Evolutionary conservation across 64 coral and sea anemone species (phyloP), one percentile per base, ranked within the genome.

Genomic region (Stichodactyla helianthus): DNA sequence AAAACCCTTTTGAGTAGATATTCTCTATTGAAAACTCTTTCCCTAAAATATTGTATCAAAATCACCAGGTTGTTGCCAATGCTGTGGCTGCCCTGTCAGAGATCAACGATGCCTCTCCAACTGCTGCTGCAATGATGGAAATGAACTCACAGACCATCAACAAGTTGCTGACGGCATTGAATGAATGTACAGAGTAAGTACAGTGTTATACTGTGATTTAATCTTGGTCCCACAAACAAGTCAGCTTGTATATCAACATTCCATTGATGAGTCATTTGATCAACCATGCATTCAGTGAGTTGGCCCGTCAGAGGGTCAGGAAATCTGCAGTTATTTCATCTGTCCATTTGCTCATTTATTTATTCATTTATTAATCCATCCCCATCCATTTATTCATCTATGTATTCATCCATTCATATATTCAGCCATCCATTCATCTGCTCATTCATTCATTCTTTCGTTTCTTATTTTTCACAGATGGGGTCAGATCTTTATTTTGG

Each of bases 131-230:
- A 5, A 92, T 92, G 84, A 90, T 99, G 86, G 97, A 99, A 71
- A 92, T 99, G 59, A 99, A 94, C 54, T 99, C 97, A 1, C 97
- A 99, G 83, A 95, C 97, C 58, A 92, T 99, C 31, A 99, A 99
- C 82, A 99, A 99, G 53, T 81, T 99, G 15, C 85, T 94, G 68
- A 99, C 97, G 51, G 97, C 97, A 15, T 85, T 99, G 51, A 99
- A 99, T 93, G 97, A 99, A 67, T 99, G 97, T 53, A 99, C 97
- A 64, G 97, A 99, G 97, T 99, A 86, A 86, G 97, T 94, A 65
- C 16, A 44, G 35, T 44, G 35, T 44, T 44, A 44, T 44, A 44
- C 35, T 35, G 35, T 44, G 35, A 44, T 44, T 35, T 35, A 35
- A n/a, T n/a, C 35, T 44, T 44, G 35, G 2, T 44, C 35, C 35